phyloP scores from a whole-genome alignment of 2,113 vertebrate genomes.

The Hypanus sabinus region DNA sequence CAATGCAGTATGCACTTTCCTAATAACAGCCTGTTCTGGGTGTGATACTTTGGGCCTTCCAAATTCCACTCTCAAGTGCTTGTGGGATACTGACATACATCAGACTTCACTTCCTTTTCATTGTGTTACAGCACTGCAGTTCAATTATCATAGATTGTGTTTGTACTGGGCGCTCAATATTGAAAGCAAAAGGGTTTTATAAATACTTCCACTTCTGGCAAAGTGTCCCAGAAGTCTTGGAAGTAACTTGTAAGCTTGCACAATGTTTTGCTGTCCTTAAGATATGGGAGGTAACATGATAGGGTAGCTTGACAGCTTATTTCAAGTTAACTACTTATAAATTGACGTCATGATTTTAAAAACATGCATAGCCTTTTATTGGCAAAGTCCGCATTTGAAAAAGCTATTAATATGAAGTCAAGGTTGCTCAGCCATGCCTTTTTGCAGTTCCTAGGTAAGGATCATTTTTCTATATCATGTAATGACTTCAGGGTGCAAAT shows the following conservation, averaged over 20 bases:
- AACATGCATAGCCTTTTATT: background rate
- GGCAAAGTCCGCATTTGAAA: background rate
- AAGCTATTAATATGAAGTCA: background rate
- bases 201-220: background rate
- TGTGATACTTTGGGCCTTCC: background rate
- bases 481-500: background rate
- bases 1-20: background rate
- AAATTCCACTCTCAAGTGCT: background rate
- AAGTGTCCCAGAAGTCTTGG: background rate
- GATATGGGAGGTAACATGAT: background rate
- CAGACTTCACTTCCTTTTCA: background rate
- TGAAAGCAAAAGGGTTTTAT: background rate
- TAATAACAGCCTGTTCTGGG: background rate
- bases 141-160: background rate
- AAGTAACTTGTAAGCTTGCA: background rate
- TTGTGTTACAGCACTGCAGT: background rate
- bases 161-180: background rate
- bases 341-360: background rate
- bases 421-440: background rate
- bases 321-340: background rate
- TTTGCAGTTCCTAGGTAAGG: background rate
- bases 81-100: background rate
- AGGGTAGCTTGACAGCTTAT: background rate
- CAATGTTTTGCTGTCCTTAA: background rate
- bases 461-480: background rate